Evolutionary conservation across 2,888 invertebrate genomes (phyloP).

Genomic region (Phengaris arion): DNA sequence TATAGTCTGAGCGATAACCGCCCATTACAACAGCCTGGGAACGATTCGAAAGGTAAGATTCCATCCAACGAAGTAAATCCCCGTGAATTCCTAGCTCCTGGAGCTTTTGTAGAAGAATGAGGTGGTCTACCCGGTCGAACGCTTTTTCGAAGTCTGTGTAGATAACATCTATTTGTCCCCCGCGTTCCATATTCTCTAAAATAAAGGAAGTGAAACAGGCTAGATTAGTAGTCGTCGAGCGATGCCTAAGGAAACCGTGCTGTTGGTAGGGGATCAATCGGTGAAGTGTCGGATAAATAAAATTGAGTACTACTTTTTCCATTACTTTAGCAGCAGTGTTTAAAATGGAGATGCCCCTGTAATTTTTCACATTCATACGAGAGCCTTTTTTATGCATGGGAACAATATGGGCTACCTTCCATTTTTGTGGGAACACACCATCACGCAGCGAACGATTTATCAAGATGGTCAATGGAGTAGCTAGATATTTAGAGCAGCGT

Average conservation of each 20-base stretch:
- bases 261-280: constrained; percentile 6
- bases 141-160: constrained; percentile 41
- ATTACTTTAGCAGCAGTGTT: constrained; percentile 16
- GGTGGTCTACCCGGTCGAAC: constrained; percentile 22
- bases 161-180: too few species aligned
- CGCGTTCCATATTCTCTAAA: too few species aligned
- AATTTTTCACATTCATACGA: not conserved
- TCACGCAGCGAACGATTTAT: not conserved
- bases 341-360: not conserved
- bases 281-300: not conserved
- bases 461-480: not conserved
- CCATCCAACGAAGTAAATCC: constrained; percentile 34
- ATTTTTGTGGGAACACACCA: not conserved
- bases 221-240: too few species aligned
- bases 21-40: constrained; percentile 25
- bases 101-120: constrained; percentile 34
- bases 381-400: constrained; percentile 14
- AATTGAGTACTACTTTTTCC: not conserved
- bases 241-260: not conserved
- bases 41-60: constrained; percentile 34
- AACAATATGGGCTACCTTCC: constrained; percentile 10
- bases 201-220: too few species aligned
- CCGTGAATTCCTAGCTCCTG: constrained; percentile 33
- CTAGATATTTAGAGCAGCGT: too few species aligned
- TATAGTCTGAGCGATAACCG: too few species aligned